Evolutionary conservation across 2,888 invertebrate species (phyloP).

Genomic region (Nomada hirtipes): DNA sequence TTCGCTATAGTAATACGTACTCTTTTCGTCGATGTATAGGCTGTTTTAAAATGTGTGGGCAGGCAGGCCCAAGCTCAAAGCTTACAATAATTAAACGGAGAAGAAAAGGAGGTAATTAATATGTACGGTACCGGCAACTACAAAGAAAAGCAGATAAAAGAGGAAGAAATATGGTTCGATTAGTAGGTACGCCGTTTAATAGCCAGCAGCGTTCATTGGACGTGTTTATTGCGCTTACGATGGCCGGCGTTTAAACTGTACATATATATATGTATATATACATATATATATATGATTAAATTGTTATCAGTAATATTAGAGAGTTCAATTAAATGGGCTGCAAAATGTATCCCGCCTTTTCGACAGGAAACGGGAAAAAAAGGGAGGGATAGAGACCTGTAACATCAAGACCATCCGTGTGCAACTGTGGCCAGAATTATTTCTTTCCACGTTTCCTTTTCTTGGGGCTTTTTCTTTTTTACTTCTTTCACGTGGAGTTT

Average conservation of each 20-base stretch:
- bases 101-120: constrained; percentile 50
- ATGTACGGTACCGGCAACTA: constrained; percentile 53
- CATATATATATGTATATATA: neutral
- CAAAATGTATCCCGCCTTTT: constrained; percentile 42
- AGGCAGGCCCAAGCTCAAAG: constrained; percentile 78
- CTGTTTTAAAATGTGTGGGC: constrained; percentile 56
- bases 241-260: constrained; percentile 60
- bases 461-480: neutral
- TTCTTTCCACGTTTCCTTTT: constrained; percentile 33
- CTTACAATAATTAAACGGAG: constrained; percentile 78
- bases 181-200: constrained; percentile 69
- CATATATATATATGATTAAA: constrained; percentile 74
- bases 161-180: constrained; percentile 15
- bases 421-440: constrained; percentile 2
- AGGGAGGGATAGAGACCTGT: neutral
- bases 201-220: constrained; percentile 70
- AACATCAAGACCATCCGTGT: constrained; percentile 23
- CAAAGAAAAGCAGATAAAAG: constrained; percentile 22
- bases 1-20: constrained; percentile 37
- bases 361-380: neutral
- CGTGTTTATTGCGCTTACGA: constrained; percentile 77
- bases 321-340: constrained; percentile 77
- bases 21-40: constrained; percentile 51
- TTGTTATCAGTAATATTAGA: constrained; percentile 75
- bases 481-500: neutral